These are phyloP conservation scores for Leguminivora glycinivorella DNA, from an alignment of 1,140 invertebrate species.

Conservation along the genomic window DNA sequence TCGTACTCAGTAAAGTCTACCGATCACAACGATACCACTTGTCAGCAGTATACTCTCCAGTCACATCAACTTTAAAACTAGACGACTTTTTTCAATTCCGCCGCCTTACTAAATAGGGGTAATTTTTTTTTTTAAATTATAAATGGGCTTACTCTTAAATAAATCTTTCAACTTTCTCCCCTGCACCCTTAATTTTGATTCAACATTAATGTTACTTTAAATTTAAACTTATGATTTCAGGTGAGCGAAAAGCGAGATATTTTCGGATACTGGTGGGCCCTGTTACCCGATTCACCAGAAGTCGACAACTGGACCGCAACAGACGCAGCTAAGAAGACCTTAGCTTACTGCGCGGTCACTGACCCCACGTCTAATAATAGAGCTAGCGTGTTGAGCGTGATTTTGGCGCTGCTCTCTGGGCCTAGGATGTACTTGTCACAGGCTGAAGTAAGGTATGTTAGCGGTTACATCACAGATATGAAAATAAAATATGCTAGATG, in stretches of 20 bases:
- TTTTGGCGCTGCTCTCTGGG: conserved; percentile 65
- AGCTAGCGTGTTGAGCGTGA: conserved; percentile 63
- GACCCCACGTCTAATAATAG: conserved; percentile 67
- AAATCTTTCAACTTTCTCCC: no score
- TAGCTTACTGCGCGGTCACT: conserved; percentile 62
- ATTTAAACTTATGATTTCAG: conserved; percentile 45
- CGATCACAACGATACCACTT: no score
- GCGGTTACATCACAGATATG: no score
- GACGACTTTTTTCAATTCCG: no score
- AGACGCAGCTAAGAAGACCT: conserved; percentile 56
- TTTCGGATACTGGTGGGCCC: conserved; percentile 76
- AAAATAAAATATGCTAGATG: no score
- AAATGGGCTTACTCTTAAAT: no score
- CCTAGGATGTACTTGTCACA: conserved; percentile 69
- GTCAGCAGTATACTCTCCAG: no score
- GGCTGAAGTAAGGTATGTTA: conserved; percentile 67
- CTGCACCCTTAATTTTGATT: no score
- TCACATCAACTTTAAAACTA: no score
- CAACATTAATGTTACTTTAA: neutral
- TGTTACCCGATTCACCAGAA: conserved; percentile 66
- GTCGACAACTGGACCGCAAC: conserved; percentile 50
- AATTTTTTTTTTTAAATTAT: no score
- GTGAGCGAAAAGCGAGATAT: conserved; percentile 70
- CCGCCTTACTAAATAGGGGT: no score
- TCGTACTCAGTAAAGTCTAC: no score